Evolutionary conservation across 2,888 invertebrate species (phyloP).

Genomic region (Yponomeuta cagnagella): DNA sequence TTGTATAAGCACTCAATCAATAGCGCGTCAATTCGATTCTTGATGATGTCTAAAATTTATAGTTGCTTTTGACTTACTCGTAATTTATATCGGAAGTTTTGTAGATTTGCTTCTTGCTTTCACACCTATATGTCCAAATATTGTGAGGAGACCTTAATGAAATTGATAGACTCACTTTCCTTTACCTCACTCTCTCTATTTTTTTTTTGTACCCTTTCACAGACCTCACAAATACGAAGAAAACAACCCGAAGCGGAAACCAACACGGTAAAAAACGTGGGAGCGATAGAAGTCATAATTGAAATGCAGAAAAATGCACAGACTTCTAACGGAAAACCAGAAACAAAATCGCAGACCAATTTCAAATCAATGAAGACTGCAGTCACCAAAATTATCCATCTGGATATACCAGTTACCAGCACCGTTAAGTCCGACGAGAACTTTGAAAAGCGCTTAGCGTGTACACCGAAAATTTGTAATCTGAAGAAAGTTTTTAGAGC

Average conservation of each 20-base stretch:
- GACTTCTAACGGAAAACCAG: neutral
- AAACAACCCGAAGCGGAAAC: neutral
- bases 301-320: neutral
- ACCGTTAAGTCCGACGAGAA: neutral
- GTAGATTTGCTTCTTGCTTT: no score
- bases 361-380: neutral
- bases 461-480: neutral
- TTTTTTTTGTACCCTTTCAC: neutral
- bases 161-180: no score
- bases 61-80: no score
- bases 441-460: no score
- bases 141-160: no score
- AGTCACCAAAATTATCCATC: neutral
- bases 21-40: no score
- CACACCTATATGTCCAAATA: no score
- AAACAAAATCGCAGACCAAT: neutral
- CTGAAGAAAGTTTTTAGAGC: conserved; percentile 46
- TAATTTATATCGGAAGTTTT: no score
- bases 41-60: no score
- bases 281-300: neutral
- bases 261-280: neutral
- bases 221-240: neutral
- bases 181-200: no score
- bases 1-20: no score
- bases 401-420: neutral